phyloP scores from a whole-genome alignment of 2,113 vertebrate species.

The Aegithalos caudatus region DNA sequence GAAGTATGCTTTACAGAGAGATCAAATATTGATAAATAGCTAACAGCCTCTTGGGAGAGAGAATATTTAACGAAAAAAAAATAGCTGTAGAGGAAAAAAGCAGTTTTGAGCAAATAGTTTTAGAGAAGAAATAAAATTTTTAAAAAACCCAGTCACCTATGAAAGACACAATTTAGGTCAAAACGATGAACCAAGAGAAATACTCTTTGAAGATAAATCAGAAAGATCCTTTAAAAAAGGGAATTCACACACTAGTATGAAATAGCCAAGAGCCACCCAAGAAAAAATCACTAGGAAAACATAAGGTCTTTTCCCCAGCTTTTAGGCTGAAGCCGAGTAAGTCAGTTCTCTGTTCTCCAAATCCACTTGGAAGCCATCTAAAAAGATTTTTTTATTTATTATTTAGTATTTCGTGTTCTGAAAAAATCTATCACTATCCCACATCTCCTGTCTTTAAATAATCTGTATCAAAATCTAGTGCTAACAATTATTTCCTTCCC shows the following conservation, averaged over 20 bases:
- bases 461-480: background rate
- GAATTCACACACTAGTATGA: background rate
- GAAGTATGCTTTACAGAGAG: background rate
- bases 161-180: background rate
- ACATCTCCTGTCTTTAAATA: background rate
- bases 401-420: background rate
- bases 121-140: background rate
- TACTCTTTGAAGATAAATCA: background rate
- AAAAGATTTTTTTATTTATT: background rate
- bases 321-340: background rate
- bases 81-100: background rate
- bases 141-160: background rate
- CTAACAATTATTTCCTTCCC: background rate
- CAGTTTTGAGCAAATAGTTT: background rate
- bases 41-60: background rate
- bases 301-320: background rate
- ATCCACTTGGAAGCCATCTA: background rate
- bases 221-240: background rate
- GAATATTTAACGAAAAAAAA: background rate
- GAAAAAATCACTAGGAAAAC: background rate
- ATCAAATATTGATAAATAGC: conserved; percentile 56
- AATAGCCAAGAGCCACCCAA: background rate
- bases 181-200: background rate
- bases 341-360: background rate
- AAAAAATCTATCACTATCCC: background rate